Conservation (phyloP, 1,140 invertebrate genomes). For the Cecropterus lyciades region DNA sequence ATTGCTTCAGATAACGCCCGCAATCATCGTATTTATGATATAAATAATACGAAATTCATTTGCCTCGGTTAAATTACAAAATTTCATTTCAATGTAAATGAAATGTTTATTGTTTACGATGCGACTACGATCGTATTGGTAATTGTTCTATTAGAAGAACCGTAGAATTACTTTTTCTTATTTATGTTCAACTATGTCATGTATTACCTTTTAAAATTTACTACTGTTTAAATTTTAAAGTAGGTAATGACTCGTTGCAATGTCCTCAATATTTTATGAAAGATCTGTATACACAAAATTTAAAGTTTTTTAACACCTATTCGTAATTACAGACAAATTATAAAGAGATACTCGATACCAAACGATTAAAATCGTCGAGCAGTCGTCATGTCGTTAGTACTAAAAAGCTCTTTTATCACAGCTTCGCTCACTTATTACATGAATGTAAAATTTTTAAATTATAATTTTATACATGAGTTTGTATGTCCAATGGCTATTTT, state of each 20-base stretch:
- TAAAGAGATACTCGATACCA: too few relatives aligned
- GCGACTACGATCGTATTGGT: background rate
- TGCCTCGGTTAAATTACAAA: constrained; percentile 24
- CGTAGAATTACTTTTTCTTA: too few relatives aligned
- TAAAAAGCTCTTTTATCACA: constrained; percentile 4
- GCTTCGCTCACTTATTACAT: background rate
- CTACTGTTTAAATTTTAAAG: too few relatives aligned
- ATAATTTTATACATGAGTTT: constrained; percentile 41
- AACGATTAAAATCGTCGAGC: too few relatives aligned
- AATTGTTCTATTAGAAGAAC: too few relatives aligned
- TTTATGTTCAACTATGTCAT: too few relatives aligned
- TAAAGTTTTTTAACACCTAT: too few relatives aligned
- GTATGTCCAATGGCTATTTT: constrained; percentile 34
- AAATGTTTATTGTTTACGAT: constrained; percentile 3
- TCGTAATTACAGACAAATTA: too few relatives aligned
- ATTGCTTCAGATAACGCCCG: constrained; percentile 26
- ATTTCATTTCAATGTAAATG: constrained; percentile 5
- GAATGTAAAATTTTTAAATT: constrained; percentile 29
- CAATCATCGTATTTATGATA: constrained; percentile 32
- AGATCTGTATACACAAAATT: too few relatives aligned
- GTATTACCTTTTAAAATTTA: too few relatives aligned
- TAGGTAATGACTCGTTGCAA: too few relatives aligned
- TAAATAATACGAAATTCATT: constrained; percentile 32
- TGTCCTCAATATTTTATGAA: too few relatives aligned
- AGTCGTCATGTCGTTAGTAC: constrained; percentile 1